A percentile compares a stretch with the other conserved stretches of the same genome.
Conservation (phyloP, 2,113 vertebrate genomes). For the Zosterops hypoxanthus region DNA sequence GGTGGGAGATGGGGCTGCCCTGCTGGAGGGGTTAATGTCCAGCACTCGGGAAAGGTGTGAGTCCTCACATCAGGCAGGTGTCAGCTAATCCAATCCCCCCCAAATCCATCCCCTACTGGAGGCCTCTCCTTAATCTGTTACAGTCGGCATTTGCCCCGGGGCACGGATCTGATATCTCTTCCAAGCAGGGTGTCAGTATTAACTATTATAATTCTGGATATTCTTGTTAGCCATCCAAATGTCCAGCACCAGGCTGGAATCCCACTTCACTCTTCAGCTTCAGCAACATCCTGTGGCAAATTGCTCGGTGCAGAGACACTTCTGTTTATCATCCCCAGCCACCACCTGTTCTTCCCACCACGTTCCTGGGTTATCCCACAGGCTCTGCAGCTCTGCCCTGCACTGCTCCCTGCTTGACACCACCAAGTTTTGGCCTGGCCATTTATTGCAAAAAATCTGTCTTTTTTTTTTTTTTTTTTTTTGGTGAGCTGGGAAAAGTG, state of each 20-base stretch:
- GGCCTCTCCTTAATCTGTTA: constrained; percentile 49
- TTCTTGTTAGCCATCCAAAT: constrained; percentile 35
- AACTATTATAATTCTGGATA: constrained; percentile 48
- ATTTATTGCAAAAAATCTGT: background rate
- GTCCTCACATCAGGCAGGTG: constrained; percentile 31
- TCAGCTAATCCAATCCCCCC: background rate
- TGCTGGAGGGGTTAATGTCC: background rate
- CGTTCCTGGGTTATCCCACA: background rate
- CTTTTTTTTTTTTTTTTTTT: background rate
- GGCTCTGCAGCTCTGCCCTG: background rate
- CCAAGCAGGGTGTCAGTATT: background rate
- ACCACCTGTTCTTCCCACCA: background rate
- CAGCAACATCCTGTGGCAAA: constrained; percentile 27
- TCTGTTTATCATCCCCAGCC: background rate
- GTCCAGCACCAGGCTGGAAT: background rate
- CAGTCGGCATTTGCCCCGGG: constrained; percentile 17
- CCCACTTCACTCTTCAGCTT: background rate
- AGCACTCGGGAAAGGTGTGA: background rate
- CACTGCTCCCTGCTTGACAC: background rate
- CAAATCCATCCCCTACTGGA: background rate
- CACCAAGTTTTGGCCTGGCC: rapidly evolving
- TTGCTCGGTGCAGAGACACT: background rate
- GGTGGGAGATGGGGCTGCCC: background rate
- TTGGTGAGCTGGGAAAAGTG: background rate
- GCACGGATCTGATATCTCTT: constrained; percentile 32